Evolutionary conservation across 1,140 invertebrate genomes (phyloP).

Genomic region (Pectinophora gossypiella): DNA sequence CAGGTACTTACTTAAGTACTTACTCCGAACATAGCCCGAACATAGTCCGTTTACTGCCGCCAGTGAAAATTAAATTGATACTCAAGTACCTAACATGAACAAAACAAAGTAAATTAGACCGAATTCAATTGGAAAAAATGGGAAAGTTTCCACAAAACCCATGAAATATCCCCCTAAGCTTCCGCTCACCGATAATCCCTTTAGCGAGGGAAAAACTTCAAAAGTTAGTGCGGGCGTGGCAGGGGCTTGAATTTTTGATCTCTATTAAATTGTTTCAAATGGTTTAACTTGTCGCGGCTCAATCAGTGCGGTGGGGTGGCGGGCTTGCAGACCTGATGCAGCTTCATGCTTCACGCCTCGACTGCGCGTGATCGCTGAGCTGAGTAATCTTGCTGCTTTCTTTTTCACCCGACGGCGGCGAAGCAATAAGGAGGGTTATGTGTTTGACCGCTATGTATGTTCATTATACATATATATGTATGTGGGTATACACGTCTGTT

Average conservation of each 20-base stretch:
- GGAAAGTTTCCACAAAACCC: constrained; percentile 51
- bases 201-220: constrained; percentile 74
- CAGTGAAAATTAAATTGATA: background rate
- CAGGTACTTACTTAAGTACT: no score
- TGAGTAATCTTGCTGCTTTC: no score
- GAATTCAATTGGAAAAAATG: constrained; percentile 19
- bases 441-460: no score
- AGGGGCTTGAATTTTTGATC: constrained; percentile 71
- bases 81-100: background rate
- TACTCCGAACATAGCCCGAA: no score
- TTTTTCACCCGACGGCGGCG: no score
- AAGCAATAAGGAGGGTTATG: no score
- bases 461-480: no score
- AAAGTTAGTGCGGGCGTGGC: constrained; percentile 69
- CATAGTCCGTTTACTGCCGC: no score
- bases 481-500: no score
- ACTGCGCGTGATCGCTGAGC: constrained; percentile 5
- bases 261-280: constrained; percentile 76
- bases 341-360: background rate
- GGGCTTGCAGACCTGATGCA: background rate
- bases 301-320: constrained; percentile 53
- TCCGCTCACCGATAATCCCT: constrained; percentile 66
- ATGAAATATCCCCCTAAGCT: constrained; percentile 61
- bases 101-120: constrained; percentile 12
- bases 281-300: constrained; percentile 75